Evolutionary conservation across 2,113 vertebrate species (phyloP).

Genomic region (Pelvicachromis taeniatus): DNA sequence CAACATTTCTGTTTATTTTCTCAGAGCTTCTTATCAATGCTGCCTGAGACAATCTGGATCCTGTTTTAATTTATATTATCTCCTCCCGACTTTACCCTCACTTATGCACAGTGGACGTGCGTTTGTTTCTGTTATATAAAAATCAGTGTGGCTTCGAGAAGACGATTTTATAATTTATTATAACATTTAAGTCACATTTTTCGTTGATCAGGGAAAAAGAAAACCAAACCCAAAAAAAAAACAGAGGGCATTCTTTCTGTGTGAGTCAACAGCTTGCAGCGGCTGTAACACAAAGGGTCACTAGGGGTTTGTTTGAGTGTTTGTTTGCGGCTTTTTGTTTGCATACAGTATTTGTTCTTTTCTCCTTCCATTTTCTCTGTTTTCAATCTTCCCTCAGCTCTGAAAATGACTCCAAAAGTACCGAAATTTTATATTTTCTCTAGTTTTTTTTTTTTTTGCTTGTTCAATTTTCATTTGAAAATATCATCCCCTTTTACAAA

Average conservation of each 20-base stretch:
- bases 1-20: constrained; percentile 14
- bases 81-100: background rate
- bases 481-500: background rate
- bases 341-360: background rate
- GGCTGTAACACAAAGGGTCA: constrained; percentile 30
- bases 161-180: background rate
- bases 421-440: background rate
- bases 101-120: background rate
- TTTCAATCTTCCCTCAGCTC: background rate
- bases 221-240: too few species aligned
- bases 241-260: constrained; percentile 30
- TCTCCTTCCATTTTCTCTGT: background rate
- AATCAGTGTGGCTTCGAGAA: background rate
- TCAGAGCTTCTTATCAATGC: background rate
- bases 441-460: background rate
- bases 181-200: background rate
- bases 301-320: background rate
- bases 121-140: background rate
- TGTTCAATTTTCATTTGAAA: background rate
- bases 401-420: background rate
- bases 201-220: constrained; percentile 10
- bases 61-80: background rate
- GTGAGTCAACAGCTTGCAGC: constrained; percentile 31
- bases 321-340: constrained; percentile 17
- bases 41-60: background rate